Evolutionary conservation across 2,113 vertebrate species (phyloP).

Genomic region (Solea senegalensis): DNA sequence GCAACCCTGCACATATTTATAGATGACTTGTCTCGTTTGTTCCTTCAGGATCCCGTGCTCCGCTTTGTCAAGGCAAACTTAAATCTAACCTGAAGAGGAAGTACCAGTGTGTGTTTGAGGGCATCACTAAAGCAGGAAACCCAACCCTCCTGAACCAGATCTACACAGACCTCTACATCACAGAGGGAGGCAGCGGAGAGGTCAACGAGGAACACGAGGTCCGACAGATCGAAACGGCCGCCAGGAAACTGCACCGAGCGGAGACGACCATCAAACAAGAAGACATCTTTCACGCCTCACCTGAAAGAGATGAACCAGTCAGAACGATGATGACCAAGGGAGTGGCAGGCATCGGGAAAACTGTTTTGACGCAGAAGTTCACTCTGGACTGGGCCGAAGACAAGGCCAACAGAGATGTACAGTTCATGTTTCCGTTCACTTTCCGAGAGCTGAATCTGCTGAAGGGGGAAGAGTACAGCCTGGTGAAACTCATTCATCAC

Average conservation of each 20-base stretch:
- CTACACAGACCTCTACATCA: constrained; percentile 58
- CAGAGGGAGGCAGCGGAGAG: constrained; percentile 7
- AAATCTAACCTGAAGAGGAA: constrained; percentile 22
- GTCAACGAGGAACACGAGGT: constrained; percentile 37
- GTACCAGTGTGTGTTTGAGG: constrained; percentile 18
- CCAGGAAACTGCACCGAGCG: constrained; percentile 3
- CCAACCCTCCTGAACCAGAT: constrained; percentile 15
- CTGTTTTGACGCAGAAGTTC: constrained; percentile 29
- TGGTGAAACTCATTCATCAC: constrained; percentile 33
- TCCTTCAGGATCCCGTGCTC: background rate
- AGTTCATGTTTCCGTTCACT: constrained; percentile 33
- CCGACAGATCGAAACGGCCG: constrained; percentile 25
- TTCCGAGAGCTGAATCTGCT: constrained; percentile 46
- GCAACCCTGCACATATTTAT: background rate
- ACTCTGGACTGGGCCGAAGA: constrained; percentile 32
- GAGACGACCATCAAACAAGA: constrained; percentile 5
- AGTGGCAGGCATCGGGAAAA: constrained; percentile 19
- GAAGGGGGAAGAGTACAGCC: constrained; percentile 15
- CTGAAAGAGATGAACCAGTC: background rate
- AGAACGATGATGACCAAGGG: background rate
- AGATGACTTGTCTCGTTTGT: too few relatives aligned
- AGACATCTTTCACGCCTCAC: background rate
- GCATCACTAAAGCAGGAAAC: constrained; percentile 2
- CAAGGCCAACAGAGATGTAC: background rate
- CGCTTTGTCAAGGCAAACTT: constrained; percentile 9